phyloP scores from a whole-genome alignment of 1,140 invertebrate genomes.

The Contarinia nasturtii region DNA sequence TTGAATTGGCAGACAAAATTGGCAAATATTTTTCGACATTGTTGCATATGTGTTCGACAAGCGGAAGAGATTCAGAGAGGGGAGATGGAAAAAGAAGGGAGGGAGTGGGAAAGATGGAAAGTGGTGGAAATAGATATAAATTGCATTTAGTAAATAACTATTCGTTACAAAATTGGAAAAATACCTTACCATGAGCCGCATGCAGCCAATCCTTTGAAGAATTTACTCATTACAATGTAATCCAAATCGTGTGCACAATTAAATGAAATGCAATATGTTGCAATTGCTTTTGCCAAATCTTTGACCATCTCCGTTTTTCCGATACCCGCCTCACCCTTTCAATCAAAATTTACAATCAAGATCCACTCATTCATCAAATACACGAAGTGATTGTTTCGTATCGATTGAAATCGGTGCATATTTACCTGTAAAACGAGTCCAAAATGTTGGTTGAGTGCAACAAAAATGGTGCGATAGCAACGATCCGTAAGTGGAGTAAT shows the following conservation, averaged over 20 bases:
- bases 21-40: no score
- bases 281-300: slow-evolving; percentile 89
- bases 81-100: no score
- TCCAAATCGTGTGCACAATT: slow-evolving; percentile 90
- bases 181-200: slow-evolving; percentile 88
- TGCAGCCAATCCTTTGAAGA: slow-evolving; percentile 90
- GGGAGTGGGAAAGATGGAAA: no score
- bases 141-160: no score
- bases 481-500: slow-evolving; percentile 82
- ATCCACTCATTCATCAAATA: no score
- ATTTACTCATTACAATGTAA: slow-evolving; percentile 85
- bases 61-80: no score
- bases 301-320: slow-evolving; percentile 95
- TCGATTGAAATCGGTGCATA: not conserved
- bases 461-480: slow-evolving; percentile 83
- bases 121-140: no score
- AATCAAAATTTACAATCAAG: no score
- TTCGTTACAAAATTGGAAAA: no score
- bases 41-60: no score
- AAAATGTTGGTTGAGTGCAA: slow-evolving; percentile 67
- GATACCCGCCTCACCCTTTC: slow-evolving; percentile 76
- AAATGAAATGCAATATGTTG: slow-evolving; percentile 91
- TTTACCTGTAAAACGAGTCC: slow-evolving; percentile 70
- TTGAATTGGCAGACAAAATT: no score
- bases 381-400: no score